Conservation (phyloP, 2,113 vertebrate species). For the Porphyrio hochstetteri region DNA sequence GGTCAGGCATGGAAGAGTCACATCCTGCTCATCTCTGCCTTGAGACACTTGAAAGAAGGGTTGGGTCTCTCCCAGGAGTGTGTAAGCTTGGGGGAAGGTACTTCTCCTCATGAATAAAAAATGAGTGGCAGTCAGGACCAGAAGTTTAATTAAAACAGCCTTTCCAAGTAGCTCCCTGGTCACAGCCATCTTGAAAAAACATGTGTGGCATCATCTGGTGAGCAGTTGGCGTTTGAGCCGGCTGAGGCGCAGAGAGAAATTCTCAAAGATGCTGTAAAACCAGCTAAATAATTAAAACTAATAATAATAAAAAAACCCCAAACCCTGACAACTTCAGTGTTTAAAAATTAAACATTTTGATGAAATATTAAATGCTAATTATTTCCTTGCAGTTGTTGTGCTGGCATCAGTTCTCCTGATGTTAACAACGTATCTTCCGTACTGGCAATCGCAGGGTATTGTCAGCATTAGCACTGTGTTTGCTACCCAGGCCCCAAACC, state of each 20-base stretch:
- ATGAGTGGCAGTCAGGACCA: neutral
- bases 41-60: neutral
- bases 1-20: neutral
- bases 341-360: conserved; percentile 36
- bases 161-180: neutral
- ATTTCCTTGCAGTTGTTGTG: conserved; percentile 23
- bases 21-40: rapidly evolving
- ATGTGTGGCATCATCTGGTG: neutral
- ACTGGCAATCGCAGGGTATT: neutral
- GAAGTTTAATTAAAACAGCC: neutral
- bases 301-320: neutral
- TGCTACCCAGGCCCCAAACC: neutral
- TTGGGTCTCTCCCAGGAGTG: neutral
- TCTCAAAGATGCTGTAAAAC: neutral
- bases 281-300: conserved; percentile 36
- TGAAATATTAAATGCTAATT: conserved; percentile 56
- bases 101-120: neutral
- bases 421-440: neutral
- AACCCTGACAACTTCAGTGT: neutral
- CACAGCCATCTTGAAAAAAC: neutral
- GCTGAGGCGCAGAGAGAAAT: neutral
- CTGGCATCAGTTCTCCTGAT: neutral
- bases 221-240: neutral
- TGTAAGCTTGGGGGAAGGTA: neutral
- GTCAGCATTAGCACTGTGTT: neutral